Base-by-base conservation (phyloP, 2,888 invertebrate genomes). In the Amiota communis region DNA sequence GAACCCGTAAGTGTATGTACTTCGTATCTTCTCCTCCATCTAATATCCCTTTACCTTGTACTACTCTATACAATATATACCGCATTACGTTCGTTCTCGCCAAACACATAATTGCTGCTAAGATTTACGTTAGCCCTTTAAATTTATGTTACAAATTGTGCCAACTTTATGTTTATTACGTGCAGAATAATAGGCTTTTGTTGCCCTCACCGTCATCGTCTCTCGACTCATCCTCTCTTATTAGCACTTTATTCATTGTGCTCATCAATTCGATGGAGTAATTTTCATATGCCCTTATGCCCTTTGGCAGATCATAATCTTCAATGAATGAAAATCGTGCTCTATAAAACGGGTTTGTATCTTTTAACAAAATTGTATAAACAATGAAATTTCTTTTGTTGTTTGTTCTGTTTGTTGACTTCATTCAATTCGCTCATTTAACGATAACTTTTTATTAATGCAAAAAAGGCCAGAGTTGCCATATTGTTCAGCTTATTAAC, bases 101-200 rank as follows among this genome's bases (percentile, higher is more conserved):
- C 81, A 74, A 84, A 81, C 83, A 83, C 84, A 81, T 84, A 84
- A 84, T 84, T 84, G 84, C 84, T 77, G 80, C 80, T 77, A 84
- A 83, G 84, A 83, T 84, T 83, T 83, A 83, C 83, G 82, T 79
- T 78, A 78, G 80, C 83, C 78, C 79, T 81, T 81, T 80, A 83
- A 83, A 84, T 84, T 80, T 84, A 83, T 84, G 81, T 78, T 84
- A 81, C 83, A 84, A 83, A 83, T 84, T 84, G 81, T 79, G 81
- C 79, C 80, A 81, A 80, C 81, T 83, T 83, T 84, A 83, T 83
- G 82, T 83, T 84, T 83, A 83, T 83, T 84, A 83, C 82, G 82
- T 83, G 82, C 83, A 76, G 83, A 83, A 83, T 82, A 81, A 81
- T 83, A 83, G 84, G 81, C 83, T 83, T 83, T 82, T 81, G 81